Percentiles rank a stretch among this genome's conserved stretches.
Conservation (phyloP, 1,140 invertebrate species). For the Gryon sp. region DNA sequence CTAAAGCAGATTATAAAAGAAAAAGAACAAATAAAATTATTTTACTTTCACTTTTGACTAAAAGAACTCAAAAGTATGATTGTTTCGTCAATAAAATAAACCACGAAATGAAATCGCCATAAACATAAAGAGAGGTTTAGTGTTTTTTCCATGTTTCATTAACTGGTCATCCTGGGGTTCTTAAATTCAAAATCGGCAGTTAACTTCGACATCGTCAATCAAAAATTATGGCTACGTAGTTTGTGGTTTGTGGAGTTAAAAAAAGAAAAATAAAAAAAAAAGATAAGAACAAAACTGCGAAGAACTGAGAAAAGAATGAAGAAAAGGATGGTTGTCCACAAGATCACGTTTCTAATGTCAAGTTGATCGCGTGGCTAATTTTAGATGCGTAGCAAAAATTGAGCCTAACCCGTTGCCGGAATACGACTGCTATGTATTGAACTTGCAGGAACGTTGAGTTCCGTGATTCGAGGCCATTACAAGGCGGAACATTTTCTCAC, state of each 20-base stretch:
- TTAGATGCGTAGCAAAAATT: slow-evolving; percentile 36
- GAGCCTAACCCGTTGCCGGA: slow-evolving; percentile 43
- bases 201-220: slow-evolving; percentile 28
- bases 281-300: background rate
- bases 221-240: slow-evolving; percentile 33
- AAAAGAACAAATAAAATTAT: no score
- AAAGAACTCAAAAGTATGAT: background rate
- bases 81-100: slow-evolving; percentile 28
- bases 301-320: background rate
- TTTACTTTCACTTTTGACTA: no score
- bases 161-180: slow-evolving; percentile 17
- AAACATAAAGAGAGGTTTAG: slow-evolving; percentile 17
- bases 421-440: slow-evolving; percentile 52
- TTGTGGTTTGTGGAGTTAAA: background rate
- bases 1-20: no score
- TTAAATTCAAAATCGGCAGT: slow-evolving; percentile 29
- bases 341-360: slow-evolving; percentile 41
- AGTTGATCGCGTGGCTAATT: slow-evolving; percentile 39
- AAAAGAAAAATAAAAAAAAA: slow-evolving; percentile 2
- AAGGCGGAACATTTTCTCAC: slow-evolving; percentile 73
- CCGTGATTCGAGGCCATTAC: slow-evolving; percentile 75
- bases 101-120: slow-evolving; percentile 25
- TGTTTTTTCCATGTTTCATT: slow-evolving; percentile 26
- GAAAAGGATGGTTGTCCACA: background rate
- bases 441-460: slow-evolving; percentile 61